phyloP scores from a whole-genome alignment of 1,140 invertebrate genomes.

The Cecropterus lyciades region DNA sequence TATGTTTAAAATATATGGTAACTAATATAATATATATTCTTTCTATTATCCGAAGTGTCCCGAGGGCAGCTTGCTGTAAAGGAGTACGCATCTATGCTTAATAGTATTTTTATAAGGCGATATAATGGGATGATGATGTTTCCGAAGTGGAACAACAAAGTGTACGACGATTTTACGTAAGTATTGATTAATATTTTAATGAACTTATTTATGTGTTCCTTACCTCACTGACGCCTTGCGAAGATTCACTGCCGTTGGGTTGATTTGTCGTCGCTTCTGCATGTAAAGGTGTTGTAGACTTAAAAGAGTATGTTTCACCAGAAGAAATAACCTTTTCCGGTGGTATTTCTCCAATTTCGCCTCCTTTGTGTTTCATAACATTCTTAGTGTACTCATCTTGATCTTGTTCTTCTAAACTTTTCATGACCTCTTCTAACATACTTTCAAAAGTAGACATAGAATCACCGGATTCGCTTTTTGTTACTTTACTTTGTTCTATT shows the following conservation, averaged over 20 bases:
- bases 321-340: conserved; percentile 73
- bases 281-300: conserved; percentile 49
- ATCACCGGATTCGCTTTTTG: conserved; percentile 63
- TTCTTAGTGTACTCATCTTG: conserved; percentile 78
- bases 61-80: too few relatives aligned
- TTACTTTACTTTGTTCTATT: conserved; percentile 73
- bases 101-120: too few relatives aligned
- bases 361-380: conserved; percentile 81
- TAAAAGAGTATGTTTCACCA: conserved; percentile 56
- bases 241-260: conserved; percentile 42
- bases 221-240: conserved; percentile 57
- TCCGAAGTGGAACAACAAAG: too few relatives aligned
- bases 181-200: too few relatives aligned
- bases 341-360: conserved; percentile 83
- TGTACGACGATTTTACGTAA: too few relatives aligned
- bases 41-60: too few relatives aligned
- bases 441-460: conserved; percentile 79
- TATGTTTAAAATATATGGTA: background rate
- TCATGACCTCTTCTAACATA: conserved; percentile 83
- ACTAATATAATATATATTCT: background rate
- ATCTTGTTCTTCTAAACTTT: conserved; percentile 82
- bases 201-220: conserved; percentile 22
- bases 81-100: too few relatives aligned
- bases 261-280: conserved; percentile 51
- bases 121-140: too few relatives aligned